Conservation (phyloP, 2,113 vertebrate genomes). For the Aix galericulata region DNA sequence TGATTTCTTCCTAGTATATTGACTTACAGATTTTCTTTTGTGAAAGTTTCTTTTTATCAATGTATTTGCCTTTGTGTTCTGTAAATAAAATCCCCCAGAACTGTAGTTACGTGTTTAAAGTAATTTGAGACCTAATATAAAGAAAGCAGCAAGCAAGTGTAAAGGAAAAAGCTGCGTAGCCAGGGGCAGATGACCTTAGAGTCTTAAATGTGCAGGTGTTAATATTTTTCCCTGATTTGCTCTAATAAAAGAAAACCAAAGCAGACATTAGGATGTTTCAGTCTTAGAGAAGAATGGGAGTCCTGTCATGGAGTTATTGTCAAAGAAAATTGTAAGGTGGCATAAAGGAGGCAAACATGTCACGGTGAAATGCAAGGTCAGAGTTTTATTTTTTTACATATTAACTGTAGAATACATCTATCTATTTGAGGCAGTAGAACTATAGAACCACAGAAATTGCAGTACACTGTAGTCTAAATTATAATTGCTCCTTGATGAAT, state of each 20-base stretch:
- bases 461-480: background rate
- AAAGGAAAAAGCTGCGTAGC: background rate
- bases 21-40: background rate
- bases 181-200: conserved; percentile 16
- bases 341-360: background rate
- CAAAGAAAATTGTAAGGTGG: background rate
- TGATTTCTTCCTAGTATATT: background rate
- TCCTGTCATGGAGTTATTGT: background rate
- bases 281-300: background rate
- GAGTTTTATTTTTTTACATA: background rate
- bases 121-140: background rate
- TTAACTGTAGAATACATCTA: background rate
- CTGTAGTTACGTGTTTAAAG: background rate
- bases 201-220: conserved; percentile 5
- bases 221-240: conserved; percentile 16
- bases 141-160: background rate
- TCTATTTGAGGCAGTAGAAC: background rate
- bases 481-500: background rate
- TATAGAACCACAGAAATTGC: background rate
- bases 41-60: background rate
- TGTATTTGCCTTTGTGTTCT: background rate
- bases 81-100: background rate
- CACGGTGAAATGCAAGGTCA: background rate
- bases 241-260: conserved; percentile 30
- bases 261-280: background rate